A percentile compares a stretch with the other conserved stretches of the same genome.
These are phyloP conservation scores for Phoebastria nigripes DNA, from an alignment of 2,797 vertebrate species.

Conservation along the genomic window DNA sequence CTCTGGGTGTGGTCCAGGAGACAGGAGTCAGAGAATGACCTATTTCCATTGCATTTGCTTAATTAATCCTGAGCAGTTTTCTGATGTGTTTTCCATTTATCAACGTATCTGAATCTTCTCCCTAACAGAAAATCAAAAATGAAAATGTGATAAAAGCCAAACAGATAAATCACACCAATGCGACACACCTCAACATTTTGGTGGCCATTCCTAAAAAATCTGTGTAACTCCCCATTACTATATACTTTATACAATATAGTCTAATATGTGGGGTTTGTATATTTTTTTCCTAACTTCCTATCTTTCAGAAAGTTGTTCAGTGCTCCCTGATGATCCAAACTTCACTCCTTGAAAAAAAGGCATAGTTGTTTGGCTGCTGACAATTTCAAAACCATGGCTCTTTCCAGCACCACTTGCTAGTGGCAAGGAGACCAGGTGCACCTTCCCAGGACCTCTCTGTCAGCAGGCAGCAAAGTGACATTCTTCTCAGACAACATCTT, in stretches of 20 bases:
- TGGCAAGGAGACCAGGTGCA: rapidly evolving
- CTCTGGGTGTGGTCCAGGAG: not conserved
- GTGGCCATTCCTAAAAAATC: not conserved
- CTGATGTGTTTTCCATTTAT: not conserved
- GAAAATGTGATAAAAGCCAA: not conserved
- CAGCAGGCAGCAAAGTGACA: not conserved
- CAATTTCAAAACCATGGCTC: not conserved
- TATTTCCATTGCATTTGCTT: not conserved
- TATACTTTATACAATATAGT: not conserved
- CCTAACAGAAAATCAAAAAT: not conserved
- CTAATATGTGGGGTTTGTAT: not conserved
- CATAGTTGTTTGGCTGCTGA: rapidly evolving
- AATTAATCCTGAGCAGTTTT: not conserved
- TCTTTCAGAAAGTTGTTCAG: not conserved
- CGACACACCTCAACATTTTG: not conserved
- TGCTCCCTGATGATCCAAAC: not conserved
- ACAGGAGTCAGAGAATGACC: not conserved
- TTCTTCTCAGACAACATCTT: not conserved
- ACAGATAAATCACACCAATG: not conserved
- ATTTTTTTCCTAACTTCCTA: not conserved
- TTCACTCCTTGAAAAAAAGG: rapidly evolving
- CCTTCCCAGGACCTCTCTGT: not conserved
- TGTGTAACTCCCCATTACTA: not conserved
- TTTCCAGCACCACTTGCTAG: not conserved
- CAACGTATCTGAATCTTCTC: not conserved